Evolutionary conservation across 1,140 invertebrate genomes (phyloP).

Genomic region (Magallana angulata): DNA sequence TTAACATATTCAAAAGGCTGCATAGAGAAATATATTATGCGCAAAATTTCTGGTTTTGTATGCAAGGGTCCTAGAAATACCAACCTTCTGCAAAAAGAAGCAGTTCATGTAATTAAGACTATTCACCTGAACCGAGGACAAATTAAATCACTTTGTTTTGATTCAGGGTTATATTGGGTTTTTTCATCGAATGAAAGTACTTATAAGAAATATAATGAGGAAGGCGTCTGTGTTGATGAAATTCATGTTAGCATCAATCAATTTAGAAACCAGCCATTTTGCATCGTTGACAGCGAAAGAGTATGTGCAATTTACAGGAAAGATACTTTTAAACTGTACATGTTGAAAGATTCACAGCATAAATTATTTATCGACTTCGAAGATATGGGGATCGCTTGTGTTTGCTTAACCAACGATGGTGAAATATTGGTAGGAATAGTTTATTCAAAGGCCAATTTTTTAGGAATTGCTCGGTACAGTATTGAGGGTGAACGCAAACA

Average conservation of each 20-base stretch:
- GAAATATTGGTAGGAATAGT: background rate
- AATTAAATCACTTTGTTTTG: background rate
- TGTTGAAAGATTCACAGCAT: background rate
- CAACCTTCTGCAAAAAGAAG: no score
- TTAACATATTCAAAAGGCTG: no score
- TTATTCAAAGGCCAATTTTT: background rate
- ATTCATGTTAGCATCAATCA: background rate
- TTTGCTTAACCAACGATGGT: background rate
- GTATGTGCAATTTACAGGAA: background rate
- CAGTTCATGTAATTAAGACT: no score
- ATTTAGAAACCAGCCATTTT: background rate
- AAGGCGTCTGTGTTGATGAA: background rate
- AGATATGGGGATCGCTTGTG: background rate
- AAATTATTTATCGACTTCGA: background rate
- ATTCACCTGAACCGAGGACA: background rate
- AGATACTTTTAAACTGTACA: background rate
- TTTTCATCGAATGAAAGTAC: background rate
- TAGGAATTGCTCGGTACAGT: background rate
- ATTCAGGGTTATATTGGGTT: background rate
- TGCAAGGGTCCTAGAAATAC: no score
- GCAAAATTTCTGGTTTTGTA: no score
- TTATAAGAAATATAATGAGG: background rate
- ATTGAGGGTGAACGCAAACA: background rate
- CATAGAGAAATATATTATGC: no score
- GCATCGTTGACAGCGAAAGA: background rate